Conservation (phyloP, 2,113 vertebrate species). For the Mirza zaza region DNA sequence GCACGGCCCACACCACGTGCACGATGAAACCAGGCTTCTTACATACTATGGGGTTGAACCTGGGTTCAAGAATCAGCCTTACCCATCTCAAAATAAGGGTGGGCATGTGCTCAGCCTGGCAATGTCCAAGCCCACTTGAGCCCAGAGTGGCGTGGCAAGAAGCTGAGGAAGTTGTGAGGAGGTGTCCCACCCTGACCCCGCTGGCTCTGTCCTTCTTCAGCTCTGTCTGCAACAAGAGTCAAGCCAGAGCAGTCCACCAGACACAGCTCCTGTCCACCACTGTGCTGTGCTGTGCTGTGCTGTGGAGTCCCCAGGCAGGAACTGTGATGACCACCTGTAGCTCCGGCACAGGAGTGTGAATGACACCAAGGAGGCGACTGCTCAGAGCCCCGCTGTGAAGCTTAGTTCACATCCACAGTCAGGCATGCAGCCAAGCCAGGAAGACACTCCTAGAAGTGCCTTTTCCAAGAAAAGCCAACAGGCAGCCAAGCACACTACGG, state of each 20-base stretch:
- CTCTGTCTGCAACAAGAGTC: not conserved
- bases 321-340: not conserved
- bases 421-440: not conserved
- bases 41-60: not conserved
- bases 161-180: not conserved
- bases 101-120: not conserved
- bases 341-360: not conserved
- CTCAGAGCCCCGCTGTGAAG: not conserved
- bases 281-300: no score
- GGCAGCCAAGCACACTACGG: not conserved
- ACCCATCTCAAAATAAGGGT: not conserved
- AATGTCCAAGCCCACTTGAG: not conserved
- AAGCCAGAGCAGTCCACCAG: not conserved
- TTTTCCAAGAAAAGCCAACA: slow-evolving; percentile 65
- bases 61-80: not conserved
- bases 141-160: not conserved
- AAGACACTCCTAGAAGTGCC: slow-evolving; percentile 68
- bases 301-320: not conserved
- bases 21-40: slow-evolving; percentile 49
- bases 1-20: slow-evolving; percentile 15
- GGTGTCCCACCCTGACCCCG: not conserved
- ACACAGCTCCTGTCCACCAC: not conserved
- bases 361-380: rapidly evolving
- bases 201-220: not conserved
- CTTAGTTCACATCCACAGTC: not conserved